Conservation (phyloP, 1,140 invertebrate genomes). For the Rhyzopertha dominica region DNA sequence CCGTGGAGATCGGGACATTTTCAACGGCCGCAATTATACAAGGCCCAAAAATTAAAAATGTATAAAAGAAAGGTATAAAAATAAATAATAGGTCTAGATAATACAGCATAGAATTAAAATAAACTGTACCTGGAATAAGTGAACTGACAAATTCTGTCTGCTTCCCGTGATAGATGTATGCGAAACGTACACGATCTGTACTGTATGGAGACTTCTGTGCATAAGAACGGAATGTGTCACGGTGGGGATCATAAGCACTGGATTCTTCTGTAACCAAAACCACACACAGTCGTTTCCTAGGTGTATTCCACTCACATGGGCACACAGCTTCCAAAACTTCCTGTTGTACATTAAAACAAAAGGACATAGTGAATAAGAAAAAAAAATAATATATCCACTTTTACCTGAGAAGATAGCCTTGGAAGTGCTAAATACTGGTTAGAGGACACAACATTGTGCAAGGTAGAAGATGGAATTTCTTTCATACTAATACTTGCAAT, state of each 20-base stretch:
- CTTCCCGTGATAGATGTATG: conserved; percentile 80
- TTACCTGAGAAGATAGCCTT: conserved; percentile 84
- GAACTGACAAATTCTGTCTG: conserved; percentile 78
- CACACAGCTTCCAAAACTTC: conserved; percentile 77
- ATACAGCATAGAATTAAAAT: conserved; percentile 1
- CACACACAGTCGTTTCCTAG: conserved; percentile 81
- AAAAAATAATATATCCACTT: conserved; percentile 4
- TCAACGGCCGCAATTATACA: too few relatives aligned
- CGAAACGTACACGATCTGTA: conserved; percentile 71
- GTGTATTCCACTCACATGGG: conserved; percentile 76
- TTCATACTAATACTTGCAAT: conserved; percentile 84
- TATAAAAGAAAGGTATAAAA: neutral
- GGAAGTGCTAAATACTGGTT: conserved; percentile 88
- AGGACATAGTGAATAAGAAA: conserved; percentile 2
- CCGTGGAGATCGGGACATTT: too few relatives aligned
- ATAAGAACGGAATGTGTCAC: conserved; percentile 61
- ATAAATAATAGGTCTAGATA: conserved; percentile 6
- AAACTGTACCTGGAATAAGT: conserved; percentile 54
- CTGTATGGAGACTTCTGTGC: conserved; percentile 59
- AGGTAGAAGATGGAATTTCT: conserved; percentile 79
- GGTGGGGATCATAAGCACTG: conserved; percentile 53
- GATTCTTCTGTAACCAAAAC: conserved; percentile 75
- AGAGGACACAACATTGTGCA: conserved; percentile 81
- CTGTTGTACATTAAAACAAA: conserved; percentile 41
- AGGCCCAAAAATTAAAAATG: conserved; percentile 18